These are phyloP conservation scores for Platyrinchus mystaceus DNA, from an alignment of 2,797 vertebrate species.

Conservation along the genomic window DNA sequence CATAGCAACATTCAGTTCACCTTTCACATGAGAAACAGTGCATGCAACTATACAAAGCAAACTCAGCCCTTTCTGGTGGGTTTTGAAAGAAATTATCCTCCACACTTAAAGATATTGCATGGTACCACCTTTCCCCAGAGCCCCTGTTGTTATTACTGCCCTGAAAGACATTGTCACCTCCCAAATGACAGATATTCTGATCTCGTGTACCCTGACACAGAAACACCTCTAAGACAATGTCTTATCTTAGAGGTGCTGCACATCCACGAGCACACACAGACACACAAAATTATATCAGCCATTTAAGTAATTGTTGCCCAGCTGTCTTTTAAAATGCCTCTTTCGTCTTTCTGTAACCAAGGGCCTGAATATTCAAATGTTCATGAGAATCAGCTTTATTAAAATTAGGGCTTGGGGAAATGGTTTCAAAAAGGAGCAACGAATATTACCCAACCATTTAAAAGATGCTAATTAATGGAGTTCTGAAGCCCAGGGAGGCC, in stretches of 20 bases:
- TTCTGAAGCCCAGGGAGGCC: constrained; percentile 75
- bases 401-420: constrained; percentile 80
- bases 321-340: constrained; percentile 71
- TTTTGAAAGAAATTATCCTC: constrained; percentile 33
- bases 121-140: neutral
- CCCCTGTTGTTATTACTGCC: neutral
- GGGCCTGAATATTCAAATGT: constrained; percentile 78
- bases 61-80: neutral
- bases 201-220: neutral
- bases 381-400: constrained; percentile 78
- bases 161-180: neutral
- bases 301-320: constrained; percentile 55
- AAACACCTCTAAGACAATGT: constrained; percentile 52
- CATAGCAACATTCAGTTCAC: neutral
- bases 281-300: constrained; percentile 15
- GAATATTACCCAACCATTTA: constrained; percentile 79
- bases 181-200: neutral
- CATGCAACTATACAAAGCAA: neutral
- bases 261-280: neutral
- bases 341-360: constrained; percentile 70
- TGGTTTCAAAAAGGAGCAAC: constrained; percentile 65
- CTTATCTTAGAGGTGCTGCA: constrained; percentile 47
- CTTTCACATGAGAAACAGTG: constrained; percentile 6
- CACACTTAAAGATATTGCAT: neutral
- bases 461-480: constrained; percentile 82